These are phyloP conservation scores for Melipona bicolor DNA, from an alignment of 2,888 invertebrate genomes.

Conservation along the genomic window DNA sequence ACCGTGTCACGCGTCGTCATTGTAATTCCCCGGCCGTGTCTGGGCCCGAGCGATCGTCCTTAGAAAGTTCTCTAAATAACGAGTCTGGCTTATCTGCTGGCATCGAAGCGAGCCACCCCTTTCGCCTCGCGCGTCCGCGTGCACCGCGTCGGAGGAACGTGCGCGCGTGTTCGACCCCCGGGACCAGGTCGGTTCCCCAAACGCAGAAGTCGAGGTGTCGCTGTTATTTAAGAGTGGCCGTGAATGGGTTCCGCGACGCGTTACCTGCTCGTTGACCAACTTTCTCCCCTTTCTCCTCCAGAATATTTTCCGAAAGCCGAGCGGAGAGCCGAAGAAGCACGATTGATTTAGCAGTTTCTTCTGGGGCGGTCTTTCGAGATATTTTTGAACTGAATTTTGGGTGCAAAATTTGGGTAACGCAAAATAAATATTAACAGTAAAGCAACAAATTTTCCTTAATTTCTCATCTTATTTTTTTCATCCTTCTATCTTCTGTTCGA, in stretches of 20 bases:
- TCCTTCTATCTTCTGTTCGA: too few species aligned
- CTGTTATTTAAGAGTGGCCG: constrained; percentile 36
- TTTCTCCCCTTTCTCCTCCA: not conserved
- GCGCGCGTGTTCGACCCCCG: constrained; percentile 17
- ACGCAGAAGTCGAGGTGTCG: constrained; percentile 36
- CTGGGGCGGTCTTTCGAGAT: not conserved
- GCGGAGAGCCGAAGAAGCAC: not conserved
- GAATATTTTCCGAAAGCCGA: not conserved
- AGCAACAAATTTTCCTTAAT: too few species aligned
- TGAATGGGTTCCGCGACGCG: constrained; percentile 39
- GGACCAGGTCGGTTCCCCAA: not conserved
- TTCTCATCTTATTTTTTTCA: too few species aligned
- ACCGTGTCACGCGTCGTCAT: constrained; percentile 69
- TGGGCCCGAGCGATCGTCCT: constrained; percentile 75
- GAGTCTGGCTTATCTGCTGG: constrained; percentile 57
- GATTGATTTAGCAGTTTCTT: not conserved
- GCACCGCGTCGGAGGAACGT: constrained; percentile 7
- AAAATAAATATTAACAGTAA: too few species aligned
- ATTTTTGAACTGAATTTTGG: not conserved
- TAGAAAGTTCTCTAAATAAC: constrained; percentile 75
- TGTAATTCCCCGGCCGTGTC: constrained; percentile 78
- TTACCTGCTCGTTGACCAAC: constrained; percentile 9
- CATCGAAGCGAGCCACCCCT: constrained; percentile 63
- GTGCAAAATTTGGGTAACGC: not conserved
- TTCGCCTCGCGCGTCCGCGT: constrained; percentile 22